These are phyloP conservation scores for Pseudonaja textilis DNA, from an alignment of 2,113 vertebrate species.

Conservation along the genomic window DNA sequence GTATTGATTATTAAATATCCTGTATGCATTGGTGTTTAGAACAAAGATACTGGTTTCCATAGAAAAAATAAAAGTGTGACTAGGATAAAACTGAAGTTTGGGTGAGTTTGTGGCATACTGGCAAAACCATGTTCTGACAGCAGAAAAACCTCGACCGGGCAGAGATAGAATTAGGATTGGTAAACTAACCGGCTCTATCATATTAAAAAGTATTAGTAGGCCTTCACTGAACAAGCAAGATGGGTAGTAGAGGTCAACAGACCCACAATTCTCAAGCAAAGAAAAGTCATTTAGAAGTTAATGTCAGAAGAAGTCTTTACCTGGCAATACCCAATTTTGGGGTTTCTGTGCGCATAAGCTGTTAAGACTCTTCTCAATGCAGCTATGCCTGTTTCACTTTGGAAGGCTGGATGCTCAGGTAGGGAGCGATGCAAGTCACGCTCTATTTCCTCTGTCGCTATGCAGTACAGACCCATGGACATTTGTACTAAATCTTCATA, in stretches of 20 bases:
- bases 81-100: background rate
- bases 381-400: constrained; percentile 86
- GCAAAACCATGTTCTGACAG: background rate
- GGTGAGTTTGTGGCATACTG: background rate
- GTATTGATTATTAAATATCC: background rate
- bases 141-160: background rate
- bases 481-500: constrained; percentile 82
- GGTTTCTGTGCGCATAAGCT: constrained; percentile 90
- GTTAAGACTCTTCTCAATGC: constrained; percentile 91
- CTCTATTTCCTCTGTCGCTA: constrained; percentile 93
- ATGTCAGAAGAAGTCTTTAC: constrained; percentile 46
- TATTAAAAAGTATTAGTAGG: background rate
- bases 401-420: constrained; percentile 94
- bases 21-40: background rate
- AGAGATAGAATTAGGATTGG: background rate
- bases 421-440: constrained; percentile 93
- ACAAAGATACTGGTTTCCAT: background rate
- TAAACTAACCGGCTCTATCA: background rate
- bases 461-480: constrained; percentile 82
- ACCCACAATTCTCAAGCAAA: background rate
- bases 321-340: constrained; percentile 98
- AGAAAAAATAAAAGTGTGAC: background rate
- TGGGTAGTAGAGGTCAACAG: background rate
- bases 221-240: background rate
- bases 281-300: no score